Evolutionary conservation across 2,113 vertebrate genomes (phyloP), one percentile per base, ranked within the genome.

Genomic region (Aspidoscelis tigris): DNA sequence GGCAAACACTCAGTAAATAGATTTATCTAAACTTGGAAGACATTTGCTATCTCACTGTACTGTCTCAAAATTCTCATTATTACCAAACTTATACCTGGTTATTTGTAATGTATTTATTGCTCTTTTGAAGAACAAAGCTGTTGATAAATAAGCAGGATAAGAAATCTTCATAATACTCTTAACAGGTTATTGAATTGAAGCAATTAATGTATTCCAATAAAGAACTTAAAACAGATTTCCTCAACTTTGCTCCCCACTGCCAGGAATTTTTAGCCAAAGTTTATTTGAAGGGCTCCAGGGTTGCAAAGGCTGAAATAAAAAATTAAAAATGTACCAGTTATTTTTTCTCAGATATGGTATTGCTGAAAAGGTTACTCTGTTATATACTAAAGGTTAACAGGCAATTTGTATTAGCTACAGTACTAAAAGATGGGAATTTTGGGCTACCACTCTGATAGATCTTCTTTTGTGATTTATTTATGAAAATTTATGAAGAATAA

Each of bases 41-140:
- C 0, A 9, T 58, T 0, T 20, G 3, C 78, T 69, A 73, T 41
- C 6, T 33, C 65, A 0, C 78, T 84, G 74, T 76, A 80, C 53
- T 33, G n/a, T 26, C 0, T 4, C 55, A 72, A 80, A 26, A n/a
- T 65, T 78, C 50, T 22, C n/a, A 78, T 33, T 39, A 73, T 12
- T 75, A 73, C 68, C 20, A 75, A 0, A 43, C 55, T n/a, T 86
- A 0, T 24, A 12, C 9, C 11, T 22, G 76, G 11, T 3, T 53
- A 76, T 75, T 70, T 90, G 82, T 76, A 80, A 82, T 7, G 61
- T 3, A 14, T 79, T 83, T 85, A 7, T 72, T 83, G 7, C 0
- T 0, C 41, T 78, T 0, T 53, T 74, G 69, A 53, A 70, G 58
- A 39, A 22, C 44, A 79, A 76, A 47, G 24, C 24, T 50, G 11